These are phyloP conservation scores for Anastrepha obliqua DNA, from an alignment of 1,140 invertebrate species.

Conservation along the genomic window DNA sequence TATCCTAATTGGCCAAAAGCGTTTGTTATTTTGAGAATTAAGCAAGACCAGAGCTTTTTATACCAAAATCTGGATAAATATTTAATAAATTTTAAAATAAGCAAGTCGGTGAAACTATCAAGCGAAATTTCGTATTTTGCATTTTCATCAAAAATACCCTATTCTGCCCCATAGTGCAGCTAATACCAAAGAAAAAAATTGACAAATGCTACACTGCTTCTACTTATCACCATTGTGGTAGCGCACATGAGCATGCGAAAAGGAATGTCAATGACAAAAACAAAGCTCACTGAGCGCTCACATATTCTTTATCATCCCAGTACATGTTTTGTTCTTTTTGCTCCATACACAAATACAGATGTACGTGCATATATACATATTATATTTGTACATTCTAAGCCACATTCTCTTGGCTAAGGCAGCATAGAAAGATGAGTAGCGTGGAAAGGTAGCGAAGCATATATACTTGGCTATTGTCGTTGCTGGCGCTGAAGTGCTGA, in stretches of 20 bases:
- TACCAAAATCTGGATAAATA: no score
- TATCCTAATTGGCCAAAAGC: no score
- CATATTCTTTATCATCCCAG: slow-evolving; percentile 2
- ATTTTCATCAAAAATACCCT: no score
- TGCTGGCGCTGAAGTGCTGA: neutral
- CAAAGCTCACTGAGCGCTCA: neutral
- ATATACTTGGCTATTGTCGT: neutral
- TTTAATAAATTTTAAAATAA: no score
- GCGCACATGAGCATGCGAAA: neutral
- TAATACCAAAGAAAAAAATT: neutral
- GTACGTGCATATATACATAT: neutral
- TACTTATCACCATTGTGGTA: neutral
- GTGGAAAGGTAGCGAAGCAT: neutral
- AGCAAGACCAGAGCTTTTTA: no score
- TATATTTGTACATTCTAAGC: slow-evolving; percentile 11
- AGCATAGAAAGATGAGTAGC: neutral
- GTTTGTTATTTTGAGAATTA: no score
- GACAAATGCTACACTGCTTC: neutral
- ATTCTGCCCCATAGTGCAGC: neutral
- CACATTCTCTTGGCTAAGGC: slow-evolving; percentile 20
- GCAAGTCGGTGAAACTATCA: no score
- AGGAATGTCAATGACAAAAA: neutral
- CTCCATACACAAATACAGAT: neutral
- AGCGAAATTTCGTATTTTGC: no score
- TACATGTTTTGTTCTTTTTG: neutral